Conservation (phyloP, 2,113 vertebrate species). For the Myotis davidii region DNA sequence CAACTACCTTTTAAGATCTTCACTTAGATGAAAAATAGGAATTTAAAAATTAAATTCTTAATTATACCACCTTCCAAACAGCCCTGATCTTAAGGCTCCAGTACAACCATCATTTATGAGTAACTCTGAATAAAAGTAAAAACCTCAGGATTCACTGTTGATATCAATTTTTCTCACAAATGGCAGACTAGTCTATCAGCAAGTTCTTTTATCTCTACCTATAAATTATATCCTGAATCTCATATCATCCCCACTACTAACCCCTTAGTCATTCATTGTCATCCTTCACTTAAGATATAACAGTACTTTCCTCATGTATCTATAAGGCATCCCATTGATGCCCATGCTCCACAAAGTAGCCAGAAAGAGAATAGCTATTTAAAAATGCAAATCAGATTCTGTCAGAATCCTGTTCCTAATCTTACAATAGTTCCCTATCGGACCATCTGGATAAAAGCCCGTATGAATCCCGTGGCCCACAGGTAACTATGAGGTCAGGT, state of each 20-base stretch:
- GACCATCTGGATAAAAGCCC: not conserved
- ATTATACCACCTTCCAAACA: not conserved
- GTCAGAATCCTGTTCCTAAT: not conserved
- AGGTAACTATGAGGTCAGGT: not conserved
- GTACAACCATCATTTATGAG: not conserved
- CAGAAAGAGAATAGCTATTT: not conserved
- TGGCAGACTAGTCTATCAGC: not conserved
- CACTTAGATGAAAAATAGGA: not conserved
- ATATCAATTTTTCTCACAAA: not conserved
- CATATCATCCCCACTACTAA: not conserved
- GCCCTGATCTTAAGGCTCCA: not conserved
- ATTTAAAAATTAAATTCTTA: not conserved
- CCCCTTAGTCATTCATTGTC: not conserved
- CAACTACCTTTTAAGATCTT: not conserved
- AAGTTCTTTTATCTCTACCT: not conserved
- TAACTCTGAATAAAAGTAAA: not conserved
- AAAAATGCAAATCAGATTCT: not conserved
- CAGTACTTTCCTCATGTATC: not conserved
- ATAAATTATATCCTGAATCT: not conserved
- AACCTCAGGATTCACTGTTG: not conserved
- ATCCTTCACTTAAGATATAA: not conserved
- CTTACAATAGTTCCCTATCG: not conserved
- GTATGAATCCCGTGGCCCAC: accelerated
- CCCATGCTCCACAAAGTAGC: not conserved
- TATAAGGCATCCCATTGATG: not conserved